A percentile compares a stretch with the other conserved stretches of the same genome.
These are phyloP conservation scores for Ceratitis capitata DNA, from an alignment of 1,140 invertebrate species.

Conservation along the genomic window DNA sequence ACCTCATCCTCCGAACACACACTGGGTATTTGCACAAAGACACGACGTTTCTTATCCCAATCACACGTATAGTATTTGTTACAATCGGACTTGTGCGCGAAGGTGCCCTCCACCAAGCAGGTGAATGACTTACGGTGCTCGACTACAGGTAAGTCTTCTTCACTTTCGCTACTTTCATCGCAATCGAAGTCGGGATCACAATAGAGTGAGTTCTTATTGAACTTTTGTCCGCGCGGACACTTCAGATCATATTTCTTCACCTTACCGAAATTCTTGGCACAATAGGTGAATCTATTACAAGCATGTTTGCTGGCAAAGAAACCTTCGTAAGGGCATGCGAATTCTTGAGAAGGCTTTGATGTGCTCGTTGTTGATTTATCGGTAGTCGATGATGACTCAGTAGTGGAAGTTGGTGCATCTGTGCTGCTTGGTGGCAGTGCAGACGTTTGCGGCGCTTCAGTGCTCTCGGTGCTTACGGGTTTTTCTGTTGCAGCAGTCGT, in stretches of 20 bases:
- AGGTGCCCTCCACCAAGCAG: background rate
- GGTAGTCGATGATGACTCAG: background rate
- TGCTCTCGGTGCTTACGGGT: background rate
- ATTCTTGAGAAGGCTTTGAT: background rate
- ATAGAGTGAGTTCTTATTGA: background rate
- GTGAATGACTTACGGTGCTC: background rate
- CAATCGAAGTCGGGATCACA: conserved; percentile 7
- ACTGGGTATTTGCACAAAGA: background rate
- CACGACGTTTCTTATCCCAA: background rate
- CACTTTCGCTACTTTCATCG: background rate
- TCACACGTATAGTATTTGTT: background rate
- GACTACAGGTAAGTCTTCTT: background rate
- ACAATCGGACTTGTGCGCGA: background rate
- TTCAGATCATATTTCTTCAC: background rate
- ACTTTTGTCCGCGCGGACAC: background rate
- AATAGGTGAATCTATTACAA: background rate
- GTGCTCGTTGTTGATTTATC: background rate
- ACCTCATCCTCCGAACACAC: background rate
- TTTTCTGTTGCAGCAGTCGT: background rate
- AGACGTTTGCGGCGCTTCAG: conserved; percentile 10
- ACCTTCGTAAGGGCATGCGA: conserved; percentile 1
- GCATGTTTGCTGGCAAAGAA: background rate
- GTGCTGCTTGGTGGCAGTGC: background rate
- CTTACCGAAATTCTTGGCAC: background rate
- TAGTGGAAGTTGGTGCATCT: background rate